Base-by-base conservation (phyloP, 2,888 invertebrate species). In the Tribolium freemani region DNA sequence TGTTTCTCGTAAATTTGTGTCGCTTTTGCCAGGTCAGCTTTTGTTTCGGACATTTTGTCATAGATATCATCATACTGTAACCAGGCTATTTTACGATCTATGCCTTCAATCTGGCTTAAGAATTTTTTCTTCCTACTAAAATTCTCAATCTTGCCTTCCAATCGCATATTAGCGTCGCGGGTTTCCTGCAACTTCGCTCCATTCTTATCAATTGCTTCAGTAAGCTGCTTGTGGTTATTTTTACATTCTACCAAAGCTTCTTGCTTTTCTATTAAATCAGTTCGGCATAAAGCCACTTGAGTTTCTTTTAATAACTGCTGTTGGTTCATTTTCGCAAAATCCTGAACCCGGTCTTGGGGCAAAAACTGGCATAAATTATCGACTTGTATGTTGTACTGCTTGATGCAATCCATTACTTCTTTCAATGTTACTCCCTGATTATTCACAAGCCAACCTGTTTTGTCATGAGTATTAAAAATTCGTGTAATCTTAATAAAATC, bases 321-420 rank as follows among this genome's bases (percentile, higher is more conserved):
- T 0, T 93, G 89, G 80, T 95, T 92, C 93, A 98, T 93, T 84
- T 95, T 95, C 0, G 97, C 93, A 89, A 99, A 99, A 82, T 97
- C 96, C 83, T 96, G 96, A 0, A 99, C 98, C 75, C 95, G 90
- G 83, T 99, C 98, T 89, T 99, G 99, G 0, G 99, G 98, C 60
- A 99, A 87, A 81, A 99, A 94, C 84, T 98, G 98, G 82, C 98
- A 99, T 38, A 99, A 89, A 86, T 96, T 96, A 79, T 93, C 91
- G 2, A 96, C 92, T 89, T 94, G 90, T 75, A 91, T 90, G 73
- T 91, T 89, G 70, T 81, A 86, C 56, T 80, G 68, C 64, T 79
- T 75, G 50, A 90, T 89, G 1, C 89, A 85, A 1, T 90, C 87
- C 3, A 89, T 85, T 1, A 94, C 88, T 58, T 88, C 86, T 78